Evolutionary conservation across 2,797 vertebrate genomes (phyloP).

Genomic region (Tokudaia tokunoshimensis): DNA sequence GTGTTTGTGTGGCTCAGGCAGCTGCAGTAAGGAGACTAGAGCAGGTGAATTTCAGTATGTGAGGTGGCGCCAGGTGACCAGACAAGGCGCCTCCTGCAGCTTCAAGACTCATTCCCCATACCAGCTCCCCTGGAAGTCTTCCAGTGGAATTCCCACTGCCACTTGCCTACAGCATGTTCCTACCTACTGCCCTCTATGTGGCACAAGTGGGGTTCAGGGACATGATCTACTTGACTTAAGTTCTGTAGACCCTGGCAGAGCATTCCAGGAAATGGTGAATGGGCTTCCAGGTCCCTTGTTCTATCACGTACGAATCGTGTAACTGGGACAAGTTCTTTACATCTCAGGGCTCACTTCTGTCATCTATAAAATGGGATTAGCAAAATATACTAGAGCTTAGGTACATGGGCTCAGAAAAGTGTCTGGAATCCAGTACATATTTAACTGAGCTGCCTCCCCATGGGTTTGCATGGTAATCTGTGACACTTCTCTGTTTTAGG

Average conservation of each 20-base stretch:
- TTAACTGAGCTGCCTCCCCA: background rate
- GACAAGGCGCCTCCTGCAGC: background rate
- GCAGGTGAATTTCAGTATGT: background rate
- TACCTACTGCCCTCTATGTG: background rate
- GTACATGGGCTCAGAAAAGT: background rate
- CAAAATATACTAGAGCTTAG: background rate
- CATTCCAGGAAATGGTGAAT: background rate
- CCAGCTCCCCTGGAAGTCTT: background rate
- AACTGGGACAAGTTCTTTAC: background rate
- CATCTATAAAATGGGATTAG: constrained; percentile 15
- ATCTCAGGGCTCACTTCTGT: background rate
- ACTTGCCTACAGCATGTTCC: background rate
- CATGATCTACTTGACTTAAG: background rate
- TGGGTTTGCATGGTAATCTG: background rate
- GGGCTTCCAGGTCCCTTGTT: background rate
- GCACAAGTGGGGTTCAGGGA: background rate
- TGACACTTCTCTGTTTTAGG: background rate
- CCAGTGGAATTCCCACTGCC: background rate
- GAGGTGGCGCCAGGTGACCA: background rate
- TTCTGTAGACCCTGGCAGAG: background rate
- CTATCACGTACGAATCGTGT: background rate
- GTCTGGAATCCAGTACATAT: background rate
- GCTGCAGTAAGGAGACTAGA: background rate
- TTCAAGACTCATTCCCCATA: background rate
- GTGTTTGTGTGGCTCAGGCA: background rate